Percentiles rank a stretch among this genome's conserved stretches.
These are phyloP conservation scores for Pterocles burchelli DNA, from an alignment of 2,113 vertebrate species.

Conservation along the genomic window DNA sequence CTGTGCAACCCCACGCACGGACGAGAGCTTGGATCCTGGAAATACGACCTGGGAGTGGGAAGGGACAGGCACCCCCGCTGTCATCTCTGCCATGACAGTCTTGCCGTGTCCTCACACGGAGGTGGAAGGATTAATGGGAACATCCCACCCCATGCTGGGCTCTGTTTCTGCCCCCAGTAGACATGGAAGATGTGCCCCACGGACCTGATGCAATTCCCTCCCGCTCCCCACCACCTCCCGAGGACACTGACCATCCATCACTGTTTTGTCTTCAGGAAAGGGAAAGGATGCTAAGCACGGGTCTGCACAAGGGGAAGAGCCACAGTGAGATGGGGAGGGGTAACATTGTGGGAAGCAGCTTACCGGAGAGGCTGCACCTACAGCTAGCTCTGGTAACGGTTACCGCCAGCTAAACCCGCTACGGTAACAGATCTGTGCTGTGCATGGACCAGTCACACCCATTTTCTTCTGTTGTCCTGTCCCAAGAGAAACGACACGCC, in stretches of 20 bases:
- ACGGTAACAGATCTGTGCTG: not conserved
- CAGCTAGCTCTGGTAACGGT: accelerated
- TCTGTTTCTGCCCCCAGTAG: not conserved
- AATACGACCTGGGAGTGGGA: accelerated
- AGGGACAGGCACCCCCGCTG: not conserved
- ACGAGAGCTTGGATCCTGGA: not conserved
- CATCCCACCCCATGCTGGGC: not conserved
- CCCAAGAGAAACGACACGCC: not conserved
- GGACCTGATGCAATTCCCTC: not conserved
- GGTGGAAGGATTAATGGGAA: not conserved
- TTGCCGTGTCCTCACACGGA: not conserved
- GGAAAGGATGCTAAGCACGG: not conserved
- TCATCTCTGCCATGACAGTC: not conserved
- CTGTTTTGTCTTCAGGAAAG: not conserved
- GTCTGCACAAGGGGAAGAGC: not conserved
- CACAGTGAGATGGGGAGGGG: too few relatives aligned
- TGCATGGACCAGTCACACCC: not conserved
- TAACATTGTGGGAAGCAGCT: not conserved
- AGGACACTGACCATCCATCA: not conserved
- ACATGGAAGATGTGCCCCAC: not conserved
- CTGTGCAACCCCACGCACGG: accelerated
- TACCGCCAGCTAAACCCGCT: not conserved
- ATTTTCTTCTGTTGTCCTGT: not conserved
- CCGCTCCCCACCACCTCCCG: not conserved
- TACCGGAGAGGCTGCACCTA: not conserved